phyloP scores from a whole-genome alignment of 2,888 invertebrate genomes.

The Cheilosia grossa region DNA sequence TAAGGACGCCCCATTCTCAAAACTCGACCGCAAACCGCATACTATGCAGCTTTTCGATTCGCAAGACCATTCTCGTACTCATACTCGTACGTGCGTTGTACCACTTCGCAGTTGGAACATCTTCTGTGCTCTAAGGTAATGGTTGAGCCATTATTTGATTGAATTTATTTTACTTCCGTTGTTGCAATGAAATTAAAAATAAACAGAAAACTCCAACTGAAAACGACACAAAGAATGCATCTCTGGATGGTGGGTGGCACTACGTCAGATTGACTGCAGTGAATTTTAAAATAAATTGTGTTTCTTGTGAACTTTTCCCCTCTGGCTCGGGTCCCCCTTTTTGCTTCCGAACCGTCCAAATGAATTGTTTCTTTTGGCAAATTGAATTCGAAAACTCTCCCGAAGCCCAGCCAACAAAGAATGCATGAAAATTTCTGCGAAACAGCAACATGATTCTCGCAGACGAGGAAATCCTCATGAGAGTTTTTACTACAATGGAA shows the following conservation, averaged over 20 bases:
- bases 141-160: conserved; percentile 20
- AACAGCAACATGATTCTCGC: conserved; percentile 3
- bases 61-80: background rate
- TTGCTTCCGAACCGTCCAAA: background rate
- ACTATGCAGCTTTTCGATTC: conserved; percentile 1
- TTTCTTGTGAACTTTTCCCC: background rate
- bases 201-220: background rate
- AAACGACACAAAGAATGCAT: background rate
- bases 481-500: background rate
- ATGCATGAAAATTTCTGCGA: background rate
- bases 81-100: background rate
- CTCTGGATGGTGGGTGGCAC: background rate
- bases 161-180: conserved; percentile 20
- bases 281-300: conserved; percentile 21
- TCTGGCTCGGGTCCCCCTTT: background rate
- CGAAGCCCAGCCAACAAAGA: background rate
- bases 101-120: background rate
- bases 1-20: conserved; percentile 25
- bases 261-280: background rate
- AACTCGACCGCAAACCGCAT: conserved; percentile 15
- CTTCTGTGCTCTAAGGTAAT: background rate
- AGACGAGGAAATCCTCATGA: background rate
- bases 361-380: conserved; percentile 20
- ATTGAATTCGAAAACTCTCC: conserved; percentile 6
- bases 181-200: background rate